Percentiles rank a stretch among this genome's conserved stretches.
Conservation (phyloP, 2,888 invertebrate species). For the Morpho helenor region DNA sequence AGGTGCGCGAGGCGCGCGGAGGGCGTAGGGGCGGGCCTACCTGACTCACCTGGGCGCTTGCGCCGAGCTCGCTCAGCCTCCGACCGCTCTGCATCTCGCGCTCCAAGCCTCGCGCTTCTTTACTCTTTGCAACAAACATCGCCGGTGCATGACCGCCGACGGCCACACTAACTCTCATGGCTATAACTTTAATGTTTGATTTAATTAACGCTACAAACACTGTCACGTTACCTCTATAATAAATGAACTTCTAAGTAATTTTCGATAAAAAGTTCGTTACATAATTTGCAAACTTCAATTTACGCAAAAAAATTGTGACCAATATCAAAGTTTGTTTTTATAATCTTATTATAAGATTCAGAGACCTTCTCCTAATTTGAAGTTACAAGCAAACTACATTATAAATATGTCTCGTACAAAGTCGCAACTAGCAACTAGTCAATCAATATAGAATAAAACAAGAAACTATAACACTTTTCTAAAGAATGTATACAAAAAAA, state of each 20-base stretch:
- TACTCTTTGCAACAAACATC: conserved; percentile 31
- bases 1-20: conserved; percentile 67
- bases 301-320: no score
- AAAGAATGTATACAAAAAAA: no score
- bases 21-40: conserved; percentile 74
- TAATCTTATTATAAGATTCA: no score
- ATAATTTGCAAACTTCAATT: no score
- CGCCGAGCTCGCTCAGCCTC: conserved; percentile 66
- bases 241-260: not conserved
- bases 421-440: no score
- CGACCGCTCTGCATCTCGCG: conserved; percentile 40
- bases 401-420: no score
- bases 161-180: conserved; percentile 24
- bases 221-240: conserved; percentile 6
- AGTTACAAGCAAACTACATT: no score
- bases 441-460: no score
- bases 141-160: conserved; percentile 25
- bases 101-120: conserved; percentile 30
- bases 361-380: no score
- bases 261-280: not conserved
- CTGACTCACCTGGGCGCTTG: conserved; percentile 78
- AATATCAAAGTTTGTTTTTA: no score
- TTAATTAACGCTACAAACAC: conserved; percentile 9
- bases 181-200: conserved; percentile 23
- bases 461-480: no score